Percentiles rank a stretch among this genome's conserved stretches.
Evolutionary conservation across 2,888 invertebrate genomes (phyloP).

Genomic region (Tetheella fluctuosa): DNA sequence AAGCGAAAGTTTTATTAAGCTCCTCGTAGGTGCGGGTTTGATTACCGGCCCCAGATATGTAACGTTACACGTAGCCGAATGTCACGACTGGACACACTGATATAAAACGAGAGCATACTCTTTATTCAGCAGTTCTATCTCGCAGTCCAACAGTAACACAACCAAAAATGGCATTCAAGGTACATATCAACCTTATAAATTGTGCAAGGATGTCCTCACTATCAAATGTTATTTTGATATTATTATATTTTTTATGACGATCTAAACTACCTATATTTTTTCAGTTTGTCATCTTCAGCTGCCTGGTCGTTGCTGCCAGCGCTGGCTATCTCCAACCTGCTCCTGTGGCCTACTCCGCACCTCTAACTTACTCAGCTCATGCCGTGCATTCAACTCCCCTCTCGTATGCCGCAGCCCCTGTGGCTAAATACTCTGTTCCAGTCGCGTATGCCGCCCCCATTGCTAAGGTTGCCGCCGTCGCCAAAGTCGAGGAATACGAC

Average conservation of each 20-base stretch:
- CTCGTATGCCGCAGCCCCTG: slow-evolving; percentile 48
- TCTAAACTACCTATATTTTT: slow-evolving; percentile 27
- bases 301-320: slow-evolving; percentile 54
- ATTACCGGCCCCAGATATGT: slow-evolving; percentile 51
- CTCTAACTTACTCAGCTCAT: slow-evolving; percentile 49
- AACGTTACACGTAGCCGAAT: slow-evolving; percentile 60
- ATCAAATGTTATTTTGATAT: not conserved
- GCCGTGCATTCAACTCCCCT: slow-evolving; percentile 39
- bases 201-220: not conserved
- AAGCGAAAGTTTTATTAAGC: slow-evolving; percentile 72
- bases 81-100: slow-evolving; percentile 51
- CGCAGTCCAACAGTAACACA: slow-evolving; percentile 52
- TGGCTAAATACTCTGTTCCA: slow-evolving; percentile 52
- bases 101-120: slow-evolving; percentile 61
- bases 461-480: slow-evolving; percentile 41
- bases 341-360: slow-evolving; percentile 43
- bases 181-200: slow-evolving; percentile 32
- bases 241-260: not conserved
- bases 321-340: slow-evolving; percentile 56
- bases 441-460: slow-evolving; percentile 46
- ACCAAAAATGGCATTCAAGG: slow-evolving; percentile 72
- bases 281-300: slow-evolving; percentile 59
- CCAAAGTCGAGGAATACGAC: slow-evolving; percentile 53
- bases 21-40: slow-evolving; percentile 53
- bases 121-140: slow-evolving; percentile 59